These are phyloP conservation scores for Rhynchophorus ferrugineus DNA, from an alignment of 1,140 invertebrate species.

Conservation along the genomic window DNA sequence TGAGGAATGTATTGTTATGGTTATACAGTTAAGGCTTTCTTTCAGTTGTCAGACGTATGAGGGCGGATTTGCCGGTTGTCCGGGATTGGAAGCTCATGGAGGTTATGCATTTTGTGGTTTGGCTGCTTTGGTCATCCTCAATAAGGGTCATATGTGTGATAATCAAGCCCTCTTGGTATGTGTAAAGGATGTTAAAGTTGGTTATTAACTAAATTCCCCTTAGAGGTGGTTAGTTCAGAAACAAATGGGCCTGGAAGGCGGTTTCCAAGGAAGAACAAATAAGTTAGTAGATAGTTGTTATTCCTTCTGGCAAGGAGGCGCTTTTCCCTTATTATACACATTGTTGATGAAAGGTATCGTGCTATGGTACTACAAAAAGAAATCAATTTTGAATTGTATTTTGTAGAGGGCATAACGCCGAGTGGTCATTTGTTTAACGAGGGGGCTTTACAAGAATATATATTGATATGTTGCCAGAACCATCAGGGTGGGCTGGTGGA, in stretches of 20 bases:
- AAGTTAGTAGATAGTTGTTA: slow-evolving; percentile 99
- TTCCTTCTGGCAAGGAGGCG: slow-evolving; percentile 95
- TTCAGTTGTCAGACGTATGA: slow-evolving; percentile 93
- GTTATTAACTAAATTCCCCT: slow-evolving; percentile 19
- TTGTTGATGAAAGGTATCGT: slow-evolving; percentile 27
- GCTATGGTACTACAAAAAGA: neutral
- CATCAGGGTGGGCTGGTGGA: slow-evolving; percentile 87
- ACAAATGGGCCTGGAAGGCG: slow-evolving; percentile 86
- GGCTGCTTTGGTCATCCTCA: slow-evolving; percentile 77
- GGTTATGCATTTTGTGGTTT: slow-evolving; percentile 97
- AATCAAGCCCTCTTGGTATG: slow-evolving; percentile 65
- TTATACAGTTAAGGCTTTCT: slow-evolving; percentile 5
- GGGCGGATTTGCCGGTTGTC: slow-evolving; percentile 92
- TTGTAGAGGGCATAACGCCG: slow-evolving; percentile 28
- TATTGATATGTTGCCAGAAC: slow-evolving; percentile 88
- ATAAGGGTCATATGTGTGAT: slow-evolving; percentile 72
- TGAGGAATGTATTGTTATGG: neutral
- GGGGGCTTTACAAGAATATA: slow-evolving; percentile 87
- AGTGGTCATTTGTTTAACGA: slow-evolving; percentile 69
- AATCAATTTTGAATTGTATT: slow-evolving; percentile 1
- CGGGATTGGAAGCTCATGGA: slow-evolving; percentile 95
- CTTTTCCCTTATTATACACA: slow-evolving; percentile 60
- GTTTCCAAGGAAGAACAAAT: slow-evolving; percentile 93
- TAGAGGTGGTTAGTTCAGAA: slow-evolving; percentile 79
- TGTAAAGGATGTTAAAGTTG: neutral